Evolutionary conservation across 1,140 invertebrate species (phyloP).

Genomic region (Neotoxoptera formosana): DNA sequence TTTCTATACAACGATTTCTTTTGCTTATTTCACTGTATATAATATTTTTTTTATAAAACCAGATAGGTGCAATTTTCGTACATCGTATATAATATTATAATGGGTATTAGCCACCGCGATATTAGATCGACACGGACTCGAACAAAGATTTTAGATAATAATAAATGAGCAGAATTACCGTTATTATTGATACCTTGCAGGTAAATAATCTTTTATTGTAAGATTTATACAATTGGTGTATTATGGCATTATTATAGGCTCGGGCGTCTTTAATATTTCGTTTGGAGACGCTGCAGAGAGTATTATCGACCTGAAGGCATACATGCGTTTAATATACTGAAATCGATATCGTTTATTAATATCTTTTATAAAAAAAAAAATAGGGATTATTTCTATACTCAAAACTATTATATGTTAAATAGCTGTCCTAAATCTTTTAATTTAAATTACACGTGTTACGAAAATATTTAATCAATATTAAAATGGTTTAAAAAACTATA

Average conservation of each 20-base stretch:
- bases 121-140: neutral
- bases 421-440: neutral
- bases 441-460: neutral
- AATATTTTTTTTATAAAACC: neutral
- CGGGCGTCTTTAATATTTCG: neutral
- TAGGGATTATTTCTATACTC: neutral
- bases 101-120: neutral
- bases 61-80: neutral
- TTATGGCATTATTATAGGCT: neutral
- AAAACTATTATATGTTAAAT: neutral
- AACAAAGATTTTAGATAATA: neutral
- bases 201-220: constrained; percentile 10
- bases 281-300: neutral
- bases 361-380: neutral
- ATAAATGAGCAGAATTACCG: neutral
- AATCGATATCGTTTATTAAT: neutral
- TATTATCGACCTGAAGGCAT: neutral
- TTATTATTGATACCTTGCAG: neutral
- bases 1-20: neutral
- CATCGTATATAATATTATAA: neutral
- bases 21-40: neutral
- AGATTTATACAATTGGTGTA: neutral
- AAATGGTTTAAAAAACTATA: neutral
- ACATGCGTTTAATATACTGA: neutral
- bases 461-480: neutral